Percentiles rank a stretch among this genome's conserved stretches.
Evolutionary conservation across 2,888 invertebrate genomes (phyloP).

Genomic region (Cephus sareptanus): DNA sequence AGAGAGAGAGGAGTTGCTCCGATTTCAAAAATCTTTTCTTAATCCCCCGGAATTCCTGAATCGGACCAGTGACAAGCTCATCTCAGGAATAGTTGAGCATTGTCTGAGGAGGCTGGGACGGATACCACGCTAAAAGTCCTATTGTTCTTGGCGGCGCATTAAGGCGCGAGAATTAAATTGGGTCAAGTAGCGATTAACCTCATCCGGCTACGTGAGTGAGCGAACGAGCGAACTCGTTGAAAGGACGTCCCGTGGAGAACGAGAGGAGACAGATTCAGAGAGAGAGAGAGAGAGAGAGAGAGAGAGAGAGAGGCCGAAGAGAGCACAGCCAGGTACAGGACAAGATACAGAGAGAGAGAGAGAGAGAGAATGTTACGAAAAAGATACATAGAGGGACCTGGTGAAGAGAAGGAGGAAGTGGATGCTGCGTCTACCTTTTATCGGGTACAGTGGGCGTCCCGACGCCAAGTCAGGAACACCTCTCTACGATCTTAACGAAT

Average conservation of each 20-base stretch:
- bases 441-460: not conserved
- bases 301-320: not conserved
- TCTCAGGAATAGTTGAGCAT: slow-evolving; percentile 20
- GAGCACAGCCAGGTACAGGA: not conserved
- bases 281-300: not conserved
- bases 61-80: slow-evolving; percentile 21
- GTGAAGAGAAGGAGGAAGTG: too few relatives aligned
- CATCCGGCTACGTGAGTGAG: slow-evolving; percentile 39
- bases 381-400: too few relatives aligned
- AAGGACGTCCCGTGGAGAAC: slow-evolving; percentile 27
- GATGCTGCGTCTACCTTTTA: not conserved
- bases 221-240: slow-evolving; percentile 37
- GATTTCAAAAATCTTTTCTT: slow-evolving; percentile 21
- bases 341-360: not conserved
- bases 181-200: slow-evolving; percentile 64
- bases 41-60: slow-evolving; percentile 35
- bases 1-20: too few relatives aligned
- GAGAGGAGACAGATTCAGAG: slow-evolving; percentile 1
- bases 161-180: slow-evolving; percentile 60
- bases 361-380: not conserved
- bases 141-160: slow-evolving; percentile 57
- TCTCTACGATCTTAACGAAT: slow-evolving; percentile 1
- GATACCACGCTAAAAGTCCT: slow-evolving; percentile 43
- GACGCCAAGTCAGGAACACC: not conserved
- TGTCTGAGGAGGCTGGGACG: slow-evolving; percentile 29